Evolutionary conservation across 2,888 invertebrate genomes (phyloP).

Genomic region (Leptinotarsa haldemani): DNA sequence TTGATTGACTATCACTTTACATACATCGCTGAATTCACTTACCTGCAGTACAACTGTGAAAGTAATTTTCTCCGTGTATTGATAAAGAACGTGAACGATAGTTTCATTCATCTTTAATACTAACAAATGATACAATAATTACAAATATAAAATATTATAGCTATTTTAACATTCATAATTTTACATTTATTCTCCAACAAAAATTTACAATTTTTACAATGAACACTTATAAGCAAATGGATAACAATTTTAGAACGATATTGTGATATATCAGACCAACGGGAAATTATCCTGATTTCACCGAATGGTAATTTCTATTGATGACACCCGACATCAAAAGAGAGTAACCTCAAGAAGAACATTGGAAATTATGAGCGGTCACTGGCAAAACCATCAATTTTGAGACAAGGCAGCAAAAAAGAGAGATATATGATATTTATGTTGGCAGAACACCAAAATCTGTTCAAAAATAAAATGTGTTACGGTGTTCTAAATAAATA

Average conservation of each 20-base stretch:
- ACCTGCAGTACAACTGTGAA: too few relatives aligned
- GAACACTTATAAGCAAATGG: slow-evolving; percentile 36
- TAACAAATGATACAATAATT: slow-evolving; percentile 46
- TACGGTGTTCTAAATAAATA: too few relatives aligned
- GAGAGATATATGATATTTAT: too few relatives aligned
- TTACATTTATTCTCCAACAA: slow-evolving; percentile 42
- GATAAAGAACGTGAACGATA: background rate
- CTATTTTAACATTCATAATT: slow-evolving; percentile 45
- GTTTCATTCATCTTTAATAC: slow-evolving; percentile 42
- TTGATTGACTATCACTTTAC: too few relatives aligned
- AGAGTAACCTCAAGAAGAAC: background rate
- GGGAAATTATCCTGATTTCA: slow-evolving; percentile 1
- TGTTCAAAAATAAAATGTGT: too few relatives aligned
- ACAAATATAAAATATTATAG: slow-evolving; percentile 49
- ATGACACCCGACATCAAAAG: background rate
- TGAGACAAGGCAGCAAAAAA: too few relatives aligned
- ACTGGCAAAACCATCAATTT: too few relatives aligned
- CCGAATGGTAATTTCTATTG: background rate
- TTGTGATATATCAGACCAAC: background rate
- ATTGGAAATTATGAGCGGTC: background rate
- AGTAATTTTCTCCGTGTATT: background rate
- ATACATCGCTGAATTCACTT: too few relatives aligned
- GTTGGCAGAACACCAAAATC: too few relatives aligned
- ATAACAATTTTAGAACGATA: slow-evolving; percentile 1
- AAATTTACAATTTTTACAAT: slow-evolving; percentile 47